These are phyloP conservation scores for Oceanodroma tethys DNA, from an alignment of 2,113 vertebrate genomes.

Conservation along the genomic window DNA sequence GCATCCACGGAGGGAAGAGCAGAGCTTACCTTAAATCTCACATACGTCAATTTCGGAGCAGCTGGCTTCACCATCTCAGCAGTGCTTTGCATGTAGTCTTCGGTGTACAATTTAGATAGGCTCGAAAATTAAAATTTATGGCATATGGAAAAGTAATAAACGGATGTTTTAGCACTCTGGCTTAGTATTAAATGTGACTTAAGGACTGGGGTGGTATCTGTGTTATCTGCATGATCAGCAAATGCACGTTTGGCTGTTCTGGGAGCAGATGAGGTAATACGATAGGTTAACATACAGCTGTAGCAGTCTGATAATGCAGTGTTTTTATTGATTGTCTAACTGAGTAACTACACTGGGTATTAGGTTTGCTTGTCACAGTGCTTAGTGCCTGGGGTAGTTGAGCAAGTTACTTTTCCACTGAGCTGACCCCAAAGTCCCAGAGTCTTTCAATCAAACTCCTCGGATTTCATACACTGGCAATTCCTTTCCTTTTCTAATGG, in stretches of 20 bases:
- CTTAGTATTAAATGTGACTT: background rate
- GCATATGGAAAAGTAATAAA: background rate
- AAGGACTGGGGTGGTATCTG: background rate
- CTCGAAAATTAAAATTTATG: background rate
- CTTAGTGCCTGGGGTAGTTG: slow-evolving; percentile 61
- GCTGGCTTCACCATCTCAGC: rapidly evolving
- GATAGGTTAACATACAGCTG: slow-evolving; percentile 72
- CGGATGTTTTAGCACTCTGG: background rate
- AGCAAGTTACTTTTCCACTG: slow-evolving; percentile 69
- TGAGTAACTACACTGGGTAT: slow-evolving; percentile 59
- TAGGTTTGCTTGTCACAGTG: slow-evolving; percentile 67
- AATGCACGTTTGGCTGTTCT: slow-evolving; percentile 34
- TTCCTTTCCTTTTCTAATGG: slow-evolving; percentile 69
- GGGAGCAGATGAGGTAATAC: slow-evolving; percentile 46
- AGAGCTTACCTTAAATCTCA: background rate
- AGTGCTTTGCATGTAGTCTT: background rate
- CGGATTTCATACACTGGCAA: slow-evolving; percentile 69
- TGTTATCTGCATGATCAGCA: slow-evolving; percentile 57
- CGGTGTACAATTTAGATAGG: background rate
- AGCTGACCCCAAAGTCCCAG: slow-evolving; percentile 66
- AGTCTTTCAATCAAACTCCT: slow-evolving; percentile 70
- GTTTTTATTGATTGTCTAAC: slow-evolving; percentile 73
- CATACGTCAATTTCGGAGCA: background rate
- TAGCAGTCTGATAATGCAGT: slow-evolving; percentile 71
- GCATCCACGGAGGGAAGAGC: background rate